These are phyloP conservation scores for Lutraria lutraria DNA, from an alignment of 2,888 invertebrate species.

Conservation along the genomic window DNA sequence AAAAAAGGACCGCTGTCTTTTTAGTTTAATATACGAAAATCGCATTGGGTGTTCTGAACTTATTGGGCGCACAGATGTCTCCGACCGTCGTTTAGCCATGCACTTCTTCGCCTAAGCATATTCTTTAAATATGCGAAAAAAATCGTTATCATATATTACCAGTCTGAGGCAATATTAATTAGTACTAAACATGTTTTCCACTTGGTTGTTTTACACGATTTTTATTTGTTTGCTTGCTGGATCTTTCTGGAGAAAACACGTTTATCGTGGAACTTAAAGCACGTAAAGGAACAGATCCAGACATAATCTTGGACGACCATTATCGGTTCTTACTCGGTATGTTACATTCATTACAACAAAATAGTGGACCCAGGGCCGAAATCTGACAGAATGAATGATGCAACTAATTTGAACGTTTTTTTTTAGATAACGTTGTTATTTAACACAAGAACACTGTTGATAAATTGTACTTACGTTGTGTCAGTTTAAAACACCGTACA, in stretches of 20 bases:
- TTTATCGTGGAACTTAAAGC: slow-evolving; percentile 78
- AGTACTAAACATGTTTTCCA: neutral
- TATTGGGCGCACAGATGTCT: too few relatives aligned
- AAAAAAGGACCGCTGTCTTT: too few relatives aligned
- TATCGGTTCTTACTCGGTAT: slow-evolving; percentile 72
- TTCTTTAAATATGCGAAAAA: too few relatives aligned
- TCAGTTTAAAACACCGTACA: too few relatives aligned
- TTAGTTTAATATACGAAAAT: too few relatives aligned
- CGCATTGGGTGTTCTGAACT: too few relatives aligned
- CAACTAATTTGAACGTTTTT: neutral
- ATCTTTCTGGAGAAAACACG: slow-evolving; percentile 72
- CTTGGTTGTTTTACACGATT: slow-evolving; percentile 69
- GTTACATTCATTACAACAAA: neutral
- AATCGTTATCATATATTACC: neutral
- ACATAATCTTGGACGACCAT: slow-evolving; percentile 72
- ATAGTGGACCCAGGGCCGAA: neutral
- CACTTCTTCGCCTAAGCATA: too few relatives aligned
- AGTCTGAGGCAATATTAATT: neutral
- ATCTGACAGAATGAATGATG: neutral
- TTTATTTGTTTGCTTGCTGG: slow-evolving; percentile 80
- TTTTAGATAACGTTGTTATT: neutral
- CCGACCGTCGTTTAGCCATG: too few relatives aligned
- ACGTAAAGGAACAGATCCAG: slow-evolving; percentile 76
- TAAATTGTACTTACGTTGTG: too few relatives aligned
- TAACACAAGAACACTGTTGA: neutral